Percentiles rank a stretch among this genome's conserved stretches.
These are phyloP conservation scores for Antheraea assamensis DNA, from an alignment of 2,888 invertebrate genomes.

Conservation along the genomic window DNA sequence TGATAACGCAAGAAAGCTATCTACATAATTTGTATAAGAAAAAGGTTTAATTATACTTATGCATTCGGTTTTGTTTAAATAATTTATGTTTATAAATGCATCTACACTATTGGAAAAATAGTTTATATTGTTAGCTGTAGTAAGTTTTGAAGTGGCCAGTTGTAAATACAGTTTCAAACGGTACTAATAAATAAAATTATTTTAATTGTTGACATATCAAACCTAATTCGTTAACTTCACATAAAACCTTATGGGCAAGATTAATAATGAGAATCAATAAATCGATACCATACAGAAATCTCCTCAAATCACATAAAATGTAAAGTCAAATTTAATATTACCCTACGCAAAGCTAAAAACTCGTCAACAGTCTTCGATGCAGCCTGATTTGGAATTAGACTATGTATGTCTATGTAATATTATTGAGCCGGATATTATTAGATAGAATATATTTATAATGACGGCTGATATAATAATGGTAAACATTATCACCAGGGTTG, in stretches of 20 bases:
- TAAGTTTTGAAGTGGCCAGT: neutral
- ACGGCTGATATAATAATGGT: neutral
- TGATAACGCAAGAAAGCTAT: slow-evolving; percentile 33
- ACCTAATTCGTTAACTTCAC: neutral
- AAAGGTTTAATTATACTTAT: slow-evolving; percentile 12
- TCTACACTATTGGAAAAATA: neutral
- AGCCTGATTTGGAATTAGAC: neutral
- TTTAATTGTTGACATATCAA: neutral
- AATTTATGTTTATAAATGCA: neutral
- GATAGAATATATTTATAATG: neutral
- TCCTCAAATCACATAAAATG: neutral
- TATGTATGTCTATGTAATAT: no score
- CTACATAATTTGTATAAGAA: slow-evolving; percentile 6
- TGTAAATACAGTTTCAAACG: neutral
- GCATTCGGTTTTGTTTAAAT: neutral
- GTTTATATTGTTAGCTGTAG: no score
- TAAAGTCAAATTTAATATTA: neutral
- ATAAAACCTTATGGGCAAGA: neutral
- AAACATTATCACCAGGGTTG: neutral
- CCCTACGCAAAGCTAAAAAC: neutral
- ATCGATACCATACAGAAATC: neutral
- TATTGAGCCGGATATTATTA: neutral
- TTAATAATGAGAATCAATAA: neutral
- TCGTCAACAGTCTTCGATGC: neutral
- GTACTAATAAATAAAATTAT: neutral